A percentile compares a stretch with the other conserved stretches of the same genome.
phyloP scores from a whole-genome alignment of 2,888 invertebrate genomes.

The Drosophila siamana region DNA sequence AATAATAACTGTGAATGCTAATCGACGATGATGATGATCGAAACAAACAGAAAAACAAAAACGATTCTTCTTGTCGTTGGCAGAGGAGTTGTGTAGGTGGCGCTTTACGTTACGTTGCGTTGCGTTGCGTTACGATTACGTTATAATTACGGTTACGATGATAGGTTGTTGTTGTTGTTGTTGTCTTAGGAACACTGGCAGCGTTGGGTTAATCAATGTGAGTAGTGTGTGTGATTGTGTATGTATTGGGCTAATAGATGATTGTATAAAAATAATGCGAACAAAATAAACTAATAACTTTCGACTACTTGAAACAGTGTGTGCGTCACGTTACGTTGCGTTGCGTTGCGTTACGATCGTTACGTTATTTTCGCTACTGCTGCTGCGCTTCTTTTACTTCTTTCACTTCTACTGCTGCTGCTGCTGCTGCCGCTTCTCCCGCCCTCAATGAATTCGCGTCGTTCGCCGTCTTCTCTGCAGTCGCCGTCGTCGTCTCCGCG shows the following conservation, averaged over 20 bases:
- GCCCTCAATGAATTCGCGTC: slow-evolving; percentile 42
- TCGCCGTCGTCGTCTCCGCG: slow-evolving; percentile 29
- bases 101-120: slow-evolving; percentile 48
- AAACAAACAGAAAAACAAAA: background rate
- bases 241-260: slow-evolving; percentile 60
- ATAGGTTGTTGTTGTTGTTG: slow-evolving; percentile 42
- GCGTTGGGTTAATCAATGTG: slow-evolving; percentile 71
- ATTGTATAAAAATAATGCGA: slow-evolving; percentile 22
- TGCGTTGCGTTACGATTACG: slow-evolving; percentile 46
- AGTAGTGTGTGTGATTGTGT: slow-evolving; percentile 33
- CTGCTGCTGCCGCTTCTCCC: slow-evolving; percentile 52
- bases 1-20: slow-evolving; percentile 3
- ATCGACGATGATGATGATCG: slow-evolving; percentile 47
- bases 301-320: slow-evolving; percentile 43
- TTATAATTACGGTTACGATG: slow-evolving; percentile 49
- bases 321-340: slow-evolving; percentile 45
- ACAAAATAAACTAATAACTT: slow-evolving; percentile 36
- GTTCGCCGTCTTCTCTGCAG: slow-evolving; percentile 14
- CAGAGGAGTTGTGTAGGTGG: slow-evolving; percentile 60
- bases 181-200: slow-evolving; percentile 79
- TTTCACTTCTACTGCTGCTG: slow-evolving; percentile 35
- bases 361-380: slow-evolving; percentile 43
- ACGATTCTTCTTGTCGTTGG: slow-evolving; percentile 40
- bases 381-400: slow-evolving; percentile 15
- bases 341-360: slow-evolving; percentile 46